A percentile compares a stretch with the other conserved stretches of the same genome.
Evolutionary conservation across 2,797 vertebrate species (phyloP).

Genomic region (Gambusia yucatana): DNA sequence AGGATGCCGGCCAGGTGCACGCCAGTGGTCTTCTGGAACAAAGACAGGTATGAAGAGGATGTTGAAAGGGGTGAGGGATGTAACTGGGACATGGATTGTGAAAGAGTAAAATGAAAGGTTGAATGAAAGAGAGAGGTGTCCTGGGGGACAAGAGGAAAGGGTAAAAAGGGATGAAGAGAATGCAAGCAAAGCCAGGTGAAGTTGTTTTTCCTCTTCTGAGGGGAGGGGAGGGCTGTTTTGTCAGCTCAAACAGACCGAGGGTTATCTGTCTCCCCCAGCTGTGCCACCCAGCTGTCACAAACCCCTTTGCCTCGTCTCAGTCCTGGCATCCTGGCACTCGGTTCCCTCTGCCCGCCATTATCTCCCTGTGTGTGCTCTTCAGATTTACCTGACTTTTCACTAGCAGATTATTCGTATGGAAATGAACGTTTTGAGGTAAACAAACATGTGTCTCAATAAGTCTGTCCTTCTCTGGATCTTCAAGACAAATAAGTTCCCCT

Average conservation of each 20-base stretch:
- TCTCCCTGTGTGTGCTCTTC: constrained; percentile 38
- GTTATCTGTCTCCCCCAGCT: constrained; percentile 76
- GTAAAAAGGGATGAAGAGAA: constrained; percentile 40
- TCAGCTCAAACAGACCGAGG: constrained; percentile 65
- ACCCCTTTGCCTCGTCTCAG: constrained; percentile 53
- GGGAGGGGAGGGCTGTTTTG: constrained; percentile 60
- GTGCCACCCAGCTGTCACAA: constrained; percentile 75
- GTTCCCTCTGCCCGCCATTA: constrained; percentile 52
- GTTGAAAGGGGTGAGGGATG: constrained; percentile 51
- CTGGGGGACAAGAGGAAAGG: constrained; percentile 45
- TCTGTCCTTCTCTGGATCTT: constrained; percentile 14
- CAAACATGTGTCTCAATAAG: constrained; percentile 17
- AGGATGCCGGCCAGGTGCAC: constrained; percentile 33
- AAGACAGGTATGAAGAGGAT: constrained; percentile 47
- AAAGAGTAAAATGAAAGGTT: constrained; percentile 48
- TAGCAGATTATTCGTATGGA: constrained; percentile 59
- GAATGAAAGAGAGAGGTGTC: constrained; percentile 56
- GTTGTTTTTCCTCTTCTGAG: constrained; percentile 62
- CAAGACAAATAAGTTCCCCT: constrained; percentile 18
- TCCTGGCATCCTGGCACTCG: constrained; percentile 61
- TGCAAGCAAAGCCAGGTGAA: constrained; percentile 55
- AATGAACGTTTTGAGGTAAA: constrained; percentile 56
- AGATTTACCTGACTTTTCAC: constrained; percentile 43
- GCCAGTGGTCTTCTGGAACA: constrained; percentile 29
- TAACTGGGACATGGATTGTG: constrained; percentile 37